Evolutionary conservation across 2,797 vertebrate species (phyloP).

Genomic region (Darevskia mixta): DNA sequence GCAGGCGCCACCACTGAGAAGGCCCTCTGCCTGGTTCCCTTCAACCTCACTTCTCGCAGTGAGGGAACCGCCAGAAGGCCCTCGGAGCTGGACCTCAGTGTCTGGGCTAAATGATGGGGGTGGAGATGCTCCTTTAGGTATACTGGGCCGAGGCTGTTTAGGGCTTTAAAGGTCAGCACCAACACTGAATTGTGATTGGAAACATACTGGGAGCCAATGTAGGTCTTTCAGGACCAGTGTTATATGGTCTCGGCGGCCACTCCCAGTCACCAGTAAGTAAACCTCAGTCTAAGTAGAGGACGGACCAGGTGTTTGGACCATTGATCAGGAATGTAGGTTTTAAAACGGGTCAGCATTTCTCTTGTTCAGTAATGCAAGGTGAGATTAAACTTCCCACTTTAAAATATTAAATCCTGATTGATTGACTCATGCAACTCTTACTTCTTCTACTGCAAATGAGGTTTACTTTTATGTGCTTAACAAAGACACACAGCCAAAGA

Average conservation of each 20-base stretch:
- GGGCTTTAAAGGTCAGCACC: neutral
- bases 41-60: too few species aligned
- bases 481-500: neutral
- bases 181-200: too few species aligned
- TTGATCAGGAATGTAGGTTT: neutral
- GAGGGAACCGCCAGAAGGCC: too few species aligned
- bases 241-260: too few species aligned
- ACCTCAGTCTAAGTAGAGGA: neutral
- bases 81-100: too few species aligned
- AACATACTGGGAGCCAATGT: too few species aligned
- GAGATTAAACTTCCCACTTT: neutral
- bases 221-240: too few species aligned
- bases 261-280: too few species aligned
- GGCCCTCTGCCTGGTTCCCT: too few species aligned
- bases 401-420: neutral
- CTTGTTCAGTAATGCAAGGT: neutral
- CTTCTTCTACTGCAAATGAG: neutral
- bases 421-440: neutral
- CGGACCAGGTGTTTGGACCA: constrained; percentile 24
- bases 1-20: too few species aligned
- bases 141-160: neutral
- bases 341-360: neutral
- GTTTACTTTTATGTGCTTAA: neutral
- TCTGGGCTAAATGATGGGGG: too few species aligned
- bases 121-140: neutral